phyloP scores from a whole-genome alignment of 1,140 invertebrate species.

The Leptestheria dahalacensis region DNA sequence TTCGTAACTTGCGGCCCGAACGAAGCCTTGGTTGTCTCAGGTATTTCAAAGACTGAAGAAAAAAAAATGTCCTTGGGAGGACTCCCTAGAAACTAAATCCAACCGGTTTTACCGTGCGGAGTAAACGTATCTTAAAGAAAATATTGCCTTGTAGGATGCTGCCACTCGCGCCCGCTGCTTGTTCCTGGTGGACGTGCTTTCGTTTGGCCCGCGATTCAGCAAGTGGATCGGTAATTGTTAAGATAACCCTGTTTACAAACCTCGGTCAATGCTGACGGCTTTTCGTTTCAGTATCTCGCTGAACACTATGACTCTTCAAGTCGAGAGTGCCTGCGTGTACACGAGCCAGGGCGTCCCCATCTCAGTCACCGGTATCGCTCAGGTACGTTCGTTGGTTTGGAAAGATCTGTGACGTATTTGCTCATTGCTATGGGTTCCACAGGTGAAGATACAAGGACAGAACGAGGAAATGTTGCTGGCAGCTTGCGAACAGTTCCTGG shows the following conservation, averaged over 20 bases:
- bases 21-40: slow-evolving; percentile 90
- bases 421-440: slow-evolving; percentile 5
- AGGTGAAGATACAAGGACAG: slow-evolving; percentile 95
- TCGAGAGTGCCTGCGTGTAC: slow-evolving; percentile 78
- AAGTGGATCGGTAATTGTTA: slow-evolving; percentile 67
- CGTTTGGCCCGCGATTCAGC: slow-evolving; percentile 89
- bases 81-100: background rate
- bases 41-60: slow-evolving; percentile 39
- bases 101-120: background rate
- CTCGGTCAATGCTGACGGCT: no score
- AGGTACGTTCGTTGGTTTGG: no score
- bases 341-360: slow-evolving; percentile 93
- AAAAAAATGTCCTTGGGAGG: background rate
- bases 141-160: no score
- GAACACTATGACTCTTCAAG: slow-evolving; percentile 91
- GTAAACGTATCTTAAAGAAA: no score
- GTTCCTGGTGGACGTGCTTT: slow-evolving; percentile 91
- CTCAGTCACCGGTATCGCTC: slow-evolving; percentile 91
- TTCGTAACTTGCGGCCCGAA: slow-evolving; percentile 96
- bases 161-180: slow-evolving; percentile 73
- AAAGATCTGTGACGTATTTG: no score
- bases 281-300: slow-evolving; percentile 60
- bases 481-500: slow-evolving; percentile 92
- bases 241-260: no score
- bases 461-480: slow-evolving; percentile 92